These are phyloP conservation scores for Phoenicopterus ruber DNA, from an alignment of 2,113 vertebrate species.

Conservation along the genomic window DNA sequence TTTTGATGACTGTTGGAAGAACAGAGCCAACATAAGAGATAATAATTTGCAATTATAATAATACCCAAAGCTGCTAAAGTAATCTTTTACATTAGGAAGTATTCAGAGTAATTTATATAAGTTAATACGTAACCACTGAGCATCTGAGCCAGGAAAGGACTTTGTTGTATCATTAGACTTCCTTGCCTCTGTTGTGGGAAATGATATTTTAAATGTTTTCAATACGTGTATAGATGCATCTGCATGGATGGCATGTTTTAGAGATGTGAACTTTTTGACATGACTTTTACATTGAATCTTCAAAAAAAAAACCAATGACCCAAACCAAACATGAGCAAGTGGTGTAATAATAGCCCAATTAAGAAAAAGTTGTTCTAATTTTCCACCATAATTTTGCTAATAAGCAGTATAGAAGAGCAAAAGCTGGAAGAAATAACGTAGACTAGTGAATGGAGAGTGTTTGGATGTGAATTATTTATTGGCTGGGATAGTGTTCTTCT, in stretches of 20 bases:
- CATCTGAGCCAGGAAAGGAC: not conserved
- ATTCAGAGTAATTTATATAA: not conserved
- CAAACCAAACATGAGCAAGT: too few relatives aligned
- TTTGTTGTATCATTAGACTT: not conserved
- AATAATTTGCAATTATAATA: not conserved
- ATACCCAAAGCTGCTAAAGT: not conserved
- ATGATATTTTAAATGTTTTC: not conserved
- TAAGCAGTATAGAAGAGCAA: not conserved
- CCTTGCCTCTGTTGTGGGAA: not conserved
- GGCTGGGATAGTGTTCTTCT: not conserved
- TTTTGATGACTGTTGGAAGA: not conserved
- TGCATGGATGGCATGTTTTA: not conserved
- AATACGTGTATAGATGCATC: fast-evolving
- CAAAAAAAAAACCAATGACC: too few relatives aligned
- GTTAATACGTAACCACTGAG: not conserved
- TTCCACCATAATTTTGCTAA: not conserved
- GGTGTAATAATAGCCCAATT: not conserved
- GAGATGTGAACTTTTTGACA: not conserved
- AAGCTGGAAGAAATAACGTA: not conserved
- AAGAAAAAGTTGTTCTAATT: not conserved
- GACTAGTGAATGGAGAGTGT: not conserved
- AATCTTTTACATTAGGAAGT: not conserved
- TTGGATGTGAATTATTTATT: not conserved
- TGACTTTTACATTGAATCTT: not conserved
- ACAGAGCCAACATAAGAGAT: not conserved